These are phyloP conservation scores for Pyrochroa serraticornis DNA, from an alignment of 2,888 invertebrate species.

Conservation along the genomic window DNA sequence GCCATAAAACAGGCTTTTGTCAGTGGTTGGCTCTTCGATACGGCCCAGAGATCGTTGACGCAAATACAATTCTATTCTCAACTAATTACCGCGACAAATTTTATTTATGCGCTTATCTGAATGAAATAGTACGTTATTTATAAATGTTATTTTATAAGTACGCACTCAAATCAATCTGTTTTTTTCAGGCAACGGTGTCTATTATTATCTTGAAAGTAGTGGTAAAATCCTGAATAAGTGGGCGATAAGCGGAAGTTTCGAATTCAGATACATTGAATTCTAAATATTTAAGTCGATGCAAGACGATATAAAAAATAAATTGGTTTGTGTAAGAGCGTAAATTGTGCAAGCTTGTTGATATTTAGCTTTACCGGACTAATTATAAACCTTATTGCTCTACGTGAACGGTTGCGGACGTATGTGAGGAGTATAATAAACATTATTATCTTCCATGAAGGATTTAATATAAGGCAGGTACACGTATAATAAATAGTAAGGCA, in stretches of 20 bases:
- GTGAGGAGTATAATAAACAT: background rate
- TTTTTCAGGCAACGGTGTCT: too few relatives aligned
- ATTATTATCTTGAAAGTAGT: too few relatives aligned
- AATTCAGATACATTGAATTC: background rate
- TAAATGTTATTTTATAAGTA: background rate
- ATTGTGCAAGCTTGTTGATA: background rate
- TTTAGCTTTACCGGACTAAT: background rate
- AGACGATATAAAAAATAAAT: background rate
- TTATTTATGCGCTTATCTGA: conserved; percentile 1
- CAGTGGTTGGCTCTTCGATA: conserved; percentile 19
- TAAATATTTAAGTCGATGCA: background rate
- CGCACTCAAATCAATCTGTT: background rate
- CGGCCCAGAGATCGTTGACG: conserved; percentile 13
- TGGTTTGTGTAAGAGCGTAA: background rate
- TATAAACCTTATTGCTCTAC: background rate
- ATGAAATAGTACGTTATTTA: background rate
- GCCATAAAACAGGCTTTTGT: conserved; percentile 27
- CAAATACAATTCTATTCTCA: background rate
- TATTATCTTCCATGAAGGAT: conserved; percentile 1
- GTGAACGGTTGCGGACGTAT: background rate
- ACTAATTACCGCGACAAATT: conserved; percentile 2
- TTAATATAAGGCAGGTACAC: conserved; percentile 8
- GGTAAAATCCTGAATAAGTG: too few relatives aligned
- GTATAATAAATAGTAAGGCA: conserved; percentile 16
- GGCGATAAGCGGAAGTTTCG: background rate